Evolutionary conservation across 2,888 invertebrate genomes (phyloP).

Genomic region (Drosophila vallismaia): DNA sequence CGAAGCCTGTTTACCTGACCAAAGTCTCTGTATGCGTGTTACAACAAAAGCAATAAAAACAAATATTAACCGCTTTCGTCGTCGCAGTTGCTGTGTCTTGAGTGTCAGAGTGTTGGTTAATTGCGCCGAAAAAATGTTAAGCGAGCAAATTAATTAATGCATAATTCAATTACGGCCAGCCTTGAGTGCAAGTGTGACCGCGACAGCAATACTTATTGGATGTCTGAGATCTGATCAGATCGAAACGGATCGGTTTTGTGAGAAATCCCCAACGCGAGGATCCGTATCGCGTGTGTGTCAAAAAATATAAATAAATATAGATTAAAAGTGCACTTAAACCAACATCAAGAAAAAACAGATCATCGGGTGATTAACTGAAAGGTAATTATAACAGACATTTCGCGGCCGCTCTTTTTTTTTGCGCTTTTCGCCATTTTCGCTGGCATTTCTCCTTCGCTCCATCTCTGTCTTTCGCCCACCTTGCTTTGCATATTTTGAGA

Average conservation of each 20-base stretch:
- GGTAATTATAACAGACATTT: conserved; percentile 61
- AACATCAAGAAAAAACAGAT: conserved; percentile 31
- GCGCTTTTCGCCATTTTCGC: conserved; percentile 48
- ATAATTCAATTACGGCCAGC: conserved; percentile 42
- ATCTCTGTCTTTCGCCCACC: conserved; percentile 25
- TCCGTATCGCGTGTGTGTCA: conserved; percentile 75
- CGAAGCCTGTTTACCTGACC: conserved; percentile 53
- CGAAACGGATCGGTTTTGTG: conserved; percentile 1
- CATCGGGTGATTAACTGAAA: conserved; percentile 43
- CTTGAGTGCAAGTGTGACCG: conserved; percentile 24
- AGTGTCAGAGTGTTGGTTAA: conserved; percentile 29
- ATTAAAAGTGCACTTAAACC: conserved; percentile 62
- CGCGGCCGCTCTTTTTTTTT: conserved; percentile 33
- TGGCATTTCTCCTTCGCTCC: conserved; percentile 4
- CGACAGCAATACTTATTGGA: conserved; percentile 8
- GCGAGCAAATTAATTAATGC: conserved; percentile 45
- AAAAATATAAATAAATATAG: conserved; percentile 64
- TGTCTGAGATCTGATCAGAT: conserved; percentile 18
- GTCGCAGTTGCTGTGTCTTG: conserved; percentile 20
- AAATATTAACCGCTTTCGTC: conserved; percentile 41
- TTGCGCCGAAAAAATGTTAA: conserved; percentile 54
- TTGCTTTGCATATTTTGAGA: conserved; percentile 48
- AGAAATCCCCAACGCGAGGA: conserved; percentile 80
- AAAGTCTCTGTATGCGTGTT: conserved; percentile 36
- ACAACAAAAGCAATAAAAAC: conserved; percentile 55